phyloP scores from a whole-genome alignment of 2,113 vertebrate species.

The Gymnocephalus cernua region DNA sequence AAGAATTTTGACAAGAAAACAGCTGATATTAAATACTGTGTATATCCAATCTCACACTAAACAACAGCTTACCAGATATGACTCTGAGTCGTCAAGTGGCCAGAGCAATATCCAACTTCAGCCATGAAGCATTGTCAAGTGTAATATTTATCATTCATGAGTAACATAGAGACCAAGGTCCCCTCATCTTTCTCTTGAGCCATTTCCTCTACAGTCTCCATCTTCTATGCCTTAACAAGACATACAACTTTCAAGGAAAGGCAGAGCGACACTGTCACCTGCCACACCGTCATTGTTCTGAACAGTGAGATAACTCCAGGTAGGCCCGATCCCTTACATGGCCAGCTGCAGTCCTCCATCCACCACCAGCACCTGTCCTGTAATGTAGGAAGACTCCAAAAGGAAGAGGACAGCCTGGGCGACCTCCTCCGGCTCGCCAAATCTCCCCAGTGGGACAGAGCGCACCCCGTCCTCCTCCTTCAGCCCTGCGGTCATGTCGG shows the following conservation, averaged over 20 bases:
- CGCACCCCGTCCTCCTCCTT: constrained; percentile 82
- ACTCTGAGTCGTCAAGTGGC: background rate
- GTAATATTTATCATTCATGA: too few relatives aligned
- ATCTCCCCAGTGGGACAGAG: constrained; percentile 88
- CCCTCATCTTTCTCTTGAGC: background rate
- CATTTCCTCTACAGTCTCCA: background rate
- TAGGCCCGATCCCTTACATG: constrained; percentile 69
- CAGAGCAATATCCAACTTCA: background rate
- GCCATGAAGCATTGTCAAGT: background rate
- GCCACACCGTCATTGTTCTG: background rate
- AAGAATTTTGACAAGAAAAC: background rate
- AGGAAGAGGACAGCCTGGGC: constrained; percentile 91
- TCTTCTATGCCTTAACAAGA: background rate
- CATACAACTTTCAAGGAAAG: background rate
- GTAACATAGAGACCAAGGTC: too few relatives aligned
- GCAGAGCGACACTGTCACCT: background rate
- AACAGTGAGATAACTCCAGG: background rate
- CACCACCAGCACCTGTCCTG: constrained; percentile 91
- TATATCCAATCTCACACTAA: background rate
- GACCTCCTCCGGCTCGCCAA: constrained; percentile 90
- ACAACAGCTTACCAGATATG: background rate
- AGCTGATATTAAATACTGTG: background rate
- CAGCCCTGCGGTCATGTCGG: constrained; percentile 92
- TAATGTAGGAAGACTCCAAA: constrained; percentile 90
- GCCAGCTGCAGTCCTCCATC: constrained; percentile 92